Conservation (phyloP, 1,140 invertebrate species). For the Bemisia tabaci region DNA sequence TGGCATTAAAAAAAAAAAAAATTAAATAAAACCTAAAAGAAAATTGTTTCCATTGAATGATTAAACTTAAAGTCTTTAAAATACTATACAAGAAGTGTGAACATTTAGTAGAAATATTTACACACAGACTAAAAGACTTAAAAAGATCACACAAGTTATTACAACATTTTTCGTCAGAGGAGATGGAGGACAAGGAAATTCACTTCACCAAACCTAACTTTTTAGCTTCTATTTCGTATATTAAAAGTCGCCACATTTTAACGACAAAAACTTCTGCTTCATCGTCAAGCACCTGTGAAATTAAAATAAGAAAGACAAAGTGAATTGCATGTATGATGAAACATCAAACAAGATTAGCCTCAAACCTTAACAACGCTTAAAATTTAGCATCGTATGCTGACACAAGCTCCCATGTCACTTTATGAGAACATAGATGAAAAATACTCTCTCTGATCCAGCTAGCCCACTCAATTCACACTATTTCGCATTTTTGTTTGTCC, state of each 20-base stretch:
- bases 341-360: too few relatives aligned
- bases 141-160: neutral
- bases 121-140: neutral
- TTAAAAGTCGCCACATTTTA: conserved; percentile 98
- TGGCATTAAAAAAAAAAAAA: neutral
- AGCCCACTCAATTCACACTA: too few relatives aligned
- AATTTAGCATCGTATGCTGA: too few relatives aligned
- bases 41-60: neutral
- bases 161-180: neutral
- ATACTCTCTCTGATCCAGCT: too few relatives aligned
- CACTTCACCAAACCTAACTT: conserved; percentile 70
- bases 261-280: conserved; percentile 99
- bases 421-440: too few relatives aligned
- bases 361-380: too few relatives aligned
- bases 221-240: conserved; percentile 98
- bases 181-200: conserved; percentile 3
- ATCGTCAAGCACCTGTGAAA: conserved; percentile 89
- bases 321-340: conserved; percentile 3
- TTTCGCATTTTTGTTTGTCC: too few relatives aligned
- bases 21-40: neutral
- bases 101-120: neutral
- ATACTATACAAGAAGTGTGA: neutral
- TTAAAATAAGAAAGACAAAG: too few relatives aligned
- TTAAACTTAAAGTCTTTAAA: neutral
- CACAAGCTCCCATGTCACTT: too few relatives aligned